Evolutionary conservation across 2,888 invertebrate genomes (phyloP).

Genomic region (Corythucha ciliata): DNA sequence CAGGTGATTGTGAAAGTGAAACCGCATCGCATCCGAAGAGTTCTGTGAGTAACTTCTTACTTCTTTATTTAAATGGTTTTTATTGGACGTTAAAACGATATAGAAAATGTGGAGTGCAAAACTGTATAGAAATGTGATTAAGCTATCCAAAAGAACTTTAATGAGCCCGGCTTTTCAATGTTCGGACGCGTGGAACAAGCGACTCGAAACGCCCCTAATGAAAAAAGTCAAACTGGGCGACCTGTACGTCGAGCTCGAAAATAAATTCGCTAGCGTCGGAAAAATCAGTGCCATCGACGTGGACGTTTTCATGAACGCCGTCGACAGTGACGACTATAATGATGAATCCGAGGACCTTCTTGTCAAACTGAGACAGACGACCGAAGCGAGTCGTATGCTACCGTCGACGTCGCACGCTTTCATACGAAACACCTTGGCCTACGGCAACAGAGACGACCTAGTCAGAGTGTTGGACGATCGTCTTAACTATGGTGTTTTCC

Average conservation of each 20-base stretch:
- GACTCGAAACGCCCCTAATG: conserved; percentile 53
- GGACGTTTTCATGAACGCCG: conserved; percentile 67
- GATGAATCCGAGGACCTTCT: conserved; percentile 66
- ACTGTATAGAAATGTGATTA: too few species aligned
- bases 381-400: conserved; percentile 58
- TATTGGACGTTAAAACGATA: too few species aligned
- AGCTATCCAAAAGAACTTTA: too few species aligned
- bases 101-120: too few species aligned
- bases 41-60: too few species aligned
- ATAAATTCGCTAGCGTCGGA: conserved; percentile 52
- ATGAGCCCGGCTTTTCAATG: conserved; percentile 61
- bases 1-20: too few species aligned
- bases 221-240: conserved; percentile 55
- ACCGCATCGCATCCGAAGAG: too few species aligned
- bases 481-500: conserved; percentile 79
- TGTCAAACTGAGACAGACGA: conserved; percentile 60
- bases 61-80: too few species aligned
- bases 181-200: conserved; percentile 57
- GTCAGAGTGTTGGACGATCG: conserved; percentile 67
- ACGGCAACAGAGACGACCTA: conserved; percentile 53
- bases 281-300: conserved; percentile 68
- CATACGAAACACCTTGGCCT: conserved; percentile 51
- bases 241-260: conserved; percentile 61
- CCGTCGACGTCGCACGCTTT: conserved; percentile 78
- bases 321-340: conserved; percentile 48